Percentiles rank a stretch among this genome's conserved stretches.
phyloP scores from a whole-genome alignment of 2,888 invertebrate species.

The Spisula solida region DNA sequence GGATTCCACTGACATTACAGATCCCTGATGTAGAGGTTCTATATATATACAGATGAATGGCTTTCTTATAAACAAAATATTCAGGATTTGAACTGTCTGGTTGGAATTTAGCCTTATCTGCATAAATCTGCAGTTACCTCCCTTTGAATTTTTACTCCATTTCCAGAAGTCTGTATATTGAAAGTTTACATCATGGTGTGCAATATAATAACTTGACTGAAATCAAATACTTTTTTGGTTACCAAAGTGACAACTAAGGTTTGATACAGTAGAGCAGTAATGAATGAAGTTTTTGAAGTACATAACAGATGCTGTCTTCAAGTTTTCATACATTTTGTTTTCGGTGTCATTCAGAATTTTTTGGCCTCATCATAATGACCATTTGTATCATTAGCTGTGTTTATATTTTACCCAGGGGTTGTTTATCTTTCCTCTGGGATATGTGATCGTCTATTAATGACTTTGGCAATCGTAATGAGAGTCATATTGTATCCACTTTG shows the following conservation, averaged over 20 bases:
- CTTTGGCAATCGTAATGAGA: background rate
- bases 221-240: background rate
- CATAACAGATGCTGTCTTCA: slow-evolving; percentile 16
- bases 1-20: too few relatives aligned
- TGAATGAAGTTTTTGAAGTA: background rate
- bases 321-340: background rate
- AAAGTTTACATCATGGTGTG: background rate
- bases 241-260: background rate
- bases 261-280: background rate
- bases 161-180: too few relatives aligned
- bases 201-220: background rate
- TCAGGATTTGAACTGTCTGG: too few relatives aligned
- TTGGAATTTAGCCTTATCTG: too few relatives aligned
- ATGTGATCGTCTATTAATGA: background rate
- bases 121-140: too few relatives aligned
- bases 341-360: background rate
- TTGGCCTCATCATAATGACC: background rate
- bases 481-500: slow-evolving; percentile 19
- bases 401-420: slow-evolving; percentile 34
- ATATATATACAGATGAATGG: too few relatives aligned
- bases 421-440: slow-evolving; percentile 32
- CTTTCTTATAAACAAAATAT: too few relatives aligned
- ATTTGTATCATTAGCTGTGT: slow-evolving; percentile 22
- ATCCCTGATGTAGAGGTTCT: too few relatives aligned
- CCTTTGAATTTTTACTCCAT: too few relatives aligned